Percentiles rank a stretch among this genome's conserved stretches.
phyloP scores from a whole-genome alignment of 1,140 invertebrate genomes.

The Drosophila novamexicana region DNA sequence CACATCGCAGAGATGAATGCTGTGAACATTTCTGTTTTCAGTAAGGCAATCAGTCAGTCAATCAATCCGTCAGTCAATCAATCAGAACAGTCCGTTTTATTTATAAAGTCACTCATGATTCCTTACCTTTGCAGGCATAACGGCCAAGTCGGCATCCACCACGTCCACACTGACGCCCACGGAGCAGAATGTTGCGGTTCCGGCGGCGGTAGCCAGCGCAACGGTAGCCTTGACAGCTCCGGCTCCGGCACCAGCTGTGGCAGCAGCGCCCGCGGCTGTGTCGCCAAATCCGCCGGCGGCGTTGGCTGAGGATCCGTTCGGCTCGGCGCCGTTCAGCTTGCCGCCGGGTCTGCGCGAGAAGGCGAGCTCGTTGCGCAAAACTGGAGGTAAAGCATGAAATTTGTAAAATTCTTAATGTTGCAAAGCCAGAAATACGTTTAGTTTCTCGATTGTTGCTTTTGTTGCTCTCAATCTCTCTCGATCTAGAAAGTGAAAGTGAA shows the following conservation, averaged over 20 bases:
- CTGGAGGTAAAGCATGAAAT: conserved; percentile 88
- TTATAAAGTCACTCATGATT: background rate
- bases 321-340: conserved; percentile 92
- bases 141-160: conserved; percentile 79
- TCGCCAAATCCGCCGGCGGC: conserved; percentile 55
- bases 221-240: conserved; percentile 11
- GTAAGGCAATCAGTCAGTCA: background rate
- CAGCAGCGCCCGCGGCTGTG: conserved; percentile 26
- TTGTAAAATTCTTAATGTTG: conserved; percentile 52
- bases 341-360: conserved; percentile 87
- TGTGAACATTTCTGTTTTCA: background rate
- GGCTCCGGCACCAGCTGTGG: conserved; percentile 70
- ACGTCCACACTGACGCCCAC: conserved; percentile 82
- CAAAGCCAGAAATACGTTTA: conserved; percentile 76
- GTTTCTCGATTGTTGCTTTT: conserved; percentile 82
- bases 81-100: background rate
- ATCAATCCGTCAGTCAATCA: background rate
- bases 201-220: conserved; percentile 5
- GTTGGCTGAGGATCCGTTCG: conserved; percentile 91
- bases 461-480: conserved; percentile 81
- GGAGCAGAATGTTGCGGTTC: conserved; percentile 53
- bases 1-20: too few species aligned
- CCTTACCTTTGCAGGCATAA: conserved; percentile 61
- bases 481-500: conserved; percentile 79
- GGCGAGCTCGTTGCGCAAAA: conserved; percentile 85